A percentile compares a stretch with the other conserved stretches of the same genome.
Conservation (phyloP, 2,797 vertebrate species). For the Poeciliopsis turneri region DNA sequence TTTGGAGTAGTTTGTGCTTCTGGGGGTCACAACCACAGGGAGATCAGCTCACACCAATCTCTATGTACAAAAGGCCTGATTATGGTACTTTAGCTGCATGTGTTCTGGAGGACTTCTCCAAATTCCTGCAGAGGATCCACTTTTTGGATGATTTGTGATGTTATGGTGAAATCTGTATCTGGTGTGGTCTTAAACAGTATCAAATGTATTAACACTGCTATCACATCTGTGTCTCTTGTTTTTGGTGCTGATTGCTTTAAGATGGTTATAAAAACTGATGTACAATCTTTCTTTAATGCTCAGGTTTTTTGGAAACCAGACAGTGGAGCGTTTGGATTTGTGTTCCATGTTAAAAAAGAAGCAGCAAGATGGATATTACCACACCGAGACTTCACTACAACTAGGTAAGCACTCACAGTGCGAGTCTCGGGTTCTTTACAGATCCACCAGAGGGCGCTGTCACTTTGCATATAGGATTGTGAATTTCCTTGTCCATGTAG, state of each 20-base stretch:
- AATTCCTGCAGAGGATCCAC: background rate
- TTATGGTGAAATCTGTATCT: background rate
- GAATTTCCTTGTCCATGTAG: background rate
- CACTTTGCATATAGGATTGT: background rate
- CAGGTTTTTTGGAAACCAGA: conserved; percentile 89
- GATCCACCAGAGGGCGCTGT: conserved; percentile 57
- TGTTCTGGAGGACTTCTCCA: background rate
- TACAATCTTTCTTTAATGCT: background rate
- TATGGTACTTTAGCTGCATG: background rate
- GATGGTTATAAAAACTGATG: background rate
- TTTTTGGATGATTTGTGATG: background rate
- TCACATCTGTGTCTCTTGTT: background rate
- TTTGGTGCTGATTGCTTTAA: background rate
- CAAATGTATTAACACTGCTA: background rate
- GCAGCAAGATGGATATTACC: conserved; percentile 74
- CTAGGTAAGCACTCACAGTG: conserved; percentile 56
- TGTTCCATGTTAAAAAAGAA: conserved; percentile 98
- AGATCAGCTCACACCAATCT: background rate
- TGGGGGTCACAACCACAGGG: background rate
- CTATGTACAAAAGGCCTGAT: background rate
- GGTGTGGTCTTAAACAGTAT: background rate
- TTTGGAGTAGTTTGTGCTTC: background rate
- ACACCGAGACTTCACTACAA: conserved; percentile 72
- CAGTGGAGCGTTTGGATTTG: conserved; percentile 87
- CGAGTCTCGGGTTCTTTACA: no score